Evolutionary conservation across 2,888 invertebrate species (phyloP).

Genomic region (Macaria liturata): DNA sequence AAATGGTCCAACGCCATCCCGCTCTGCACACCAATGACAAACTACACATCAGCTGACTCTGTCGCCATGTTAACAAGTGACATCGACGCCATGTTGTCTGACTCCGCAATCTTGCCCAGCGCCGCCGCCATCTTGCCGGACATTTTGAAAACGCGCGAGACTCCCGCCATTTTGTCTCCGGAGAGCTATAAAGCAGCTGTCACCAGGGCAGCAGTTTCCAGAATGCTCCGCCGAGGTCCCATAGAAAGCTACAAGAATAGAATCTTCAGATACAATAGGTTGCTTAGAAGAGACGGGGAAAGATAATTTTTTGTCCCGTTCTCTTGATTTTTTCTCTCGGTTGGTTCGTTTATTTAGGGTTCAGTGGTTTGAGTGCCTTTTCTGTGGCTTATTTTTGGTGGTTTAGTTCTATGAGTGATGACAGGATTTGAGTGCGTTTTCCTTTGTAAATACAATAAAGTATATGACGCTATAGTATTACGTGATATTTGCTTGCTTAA

Average conservation of each 20-base stretch:
- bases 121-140: slow-evolving; percentile 57
- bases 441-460: too few species aligned
- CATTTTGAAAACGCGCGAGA: slow-evolving; percentile 66
- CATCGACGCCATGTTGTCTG: slow-evolving; percentile 36
- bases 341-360: slow-evolving; percentile 11
- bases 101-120: slow-evolving; percentile 77
- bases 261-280: slow-evolving; percentile 67
- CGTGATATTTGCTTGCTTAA: too few species aligned
- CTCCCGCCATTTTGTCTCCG: slow-evolving; percentile 73
- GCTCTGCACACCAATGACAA: slow-evolving; percentile 83
- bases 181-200: slow-evolving; percentile 73
- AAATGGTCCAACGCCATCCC: slow-evolving; percentile 95
- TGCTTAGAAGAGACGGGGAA: slow-evolving; percentile 66
- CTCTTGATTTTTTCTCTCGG: neutral
- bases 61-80: slow-evolving; percentile 60
- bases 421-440: too few species aligned
- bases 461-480: too few species aligned
- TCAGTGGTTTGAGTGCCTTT: slow-evolving; percentile 18
- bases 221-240: slow-evolving; percentile 60
- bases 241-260: slow-evolving; percentile 72
- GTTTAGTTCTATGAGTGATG: neutral
- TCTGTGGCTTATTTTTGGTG: slow-evolving; percentile 9
- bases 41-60: slow-evolving; percentile 67
- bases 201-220: slow-evolving; percentile 66
- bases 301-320: slow-evolving; percentile 61